A percentile compares a stretch with the other conserved stretches of the same genome.
Evolutionary conservation across 2,113 vertebrate genomes (phyloP).

Genomic region (Nerophis lumbriciformis): DNA sequence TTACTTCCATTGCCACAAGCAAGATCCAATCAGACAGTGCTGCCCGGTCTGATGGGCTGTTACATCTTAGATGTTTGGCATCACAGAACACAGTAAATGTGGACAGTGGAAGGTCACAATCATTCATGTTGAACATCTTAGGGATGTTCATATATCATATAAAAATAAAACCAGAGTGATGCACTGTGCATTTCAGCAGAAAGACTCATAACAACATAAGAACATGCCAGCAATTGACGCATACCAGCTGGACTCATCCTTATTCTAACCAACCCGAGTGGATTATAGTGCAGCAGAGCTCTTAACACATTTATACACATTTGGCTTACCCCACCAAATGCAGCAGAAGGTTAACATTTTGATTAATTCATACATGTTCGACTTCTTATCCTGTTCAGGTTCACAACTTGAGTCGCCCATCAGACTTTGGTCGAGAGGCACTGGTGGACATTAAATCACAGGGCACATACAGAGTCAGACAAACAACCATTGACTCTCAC

Average conservation of each 20-base stretch:
- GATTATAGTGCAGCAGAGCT: slow-evolving; percentile 28
- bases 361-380: too few species aligned
- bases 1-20: slow-evolving; percentile 26
- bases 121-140: slow-evolving; percentile 43
- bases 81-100: slow-evolving; percentile 26
- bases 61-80: slow-evolving; percentile 22
- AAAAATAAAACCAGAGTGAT: too few species aligned
- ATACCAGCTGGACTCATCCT: too few species aligned
- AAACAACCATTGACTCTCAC: too few species aligned
- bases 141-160: neutral
- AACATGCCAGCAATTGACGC: neutral
- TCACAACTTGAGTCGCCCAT: too few species aligned
- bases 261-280: too few species aligned
- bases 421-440: too few species aligned
- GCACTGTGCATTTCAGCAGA: slow-evolving; percentile 1
- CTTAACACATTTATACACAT: slow-evolving; percentile 25
- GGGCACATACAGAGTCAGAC: too few species aligned
- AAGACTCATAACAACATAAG: neutral
- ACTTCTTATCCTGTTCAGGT: too few species aligned
- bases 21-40: slow-evolving; percentile 36
- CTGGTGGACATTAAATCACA: too few species aligned
- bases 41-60: slow-evolving; percentile 36
- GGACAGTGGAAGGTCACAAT: slow-evolving; percentile 33
- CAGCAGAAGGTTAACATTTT: too few species aligned
- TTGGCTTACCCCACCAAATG: too few species aligned